Conservation (phyloP, 2,797 vertebrate genomes). For the Lepus townsendii region DNA sequence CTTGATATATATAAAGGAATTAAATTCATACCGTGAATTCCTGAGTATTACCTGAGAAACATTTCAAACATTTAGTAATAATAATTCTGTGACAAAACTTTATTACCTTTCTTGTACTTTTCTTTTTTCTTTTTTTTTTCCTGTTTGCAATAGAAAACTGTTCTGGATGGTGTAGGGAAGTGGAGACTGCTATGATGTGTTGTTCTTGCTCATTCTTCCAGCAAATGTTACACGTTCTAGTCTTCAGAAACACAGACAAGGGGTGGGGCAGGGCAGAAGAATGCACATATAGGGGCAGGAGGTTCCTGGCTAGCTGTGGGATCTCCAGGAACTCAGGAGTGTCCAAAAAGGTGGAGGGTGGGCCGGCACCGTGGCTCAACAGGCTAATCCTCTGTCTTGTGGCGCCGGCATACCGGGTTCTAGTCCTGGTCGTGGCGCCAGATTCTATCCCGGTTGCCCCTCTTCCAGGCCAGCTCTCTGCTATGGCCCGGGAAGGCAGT, state of each 20-base stretch:
- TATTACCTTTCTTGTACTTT: neutral
- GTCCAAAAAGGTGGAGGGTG: no score
- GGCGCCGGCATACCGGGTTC: no score
- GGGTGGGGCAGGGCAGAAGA: no score
- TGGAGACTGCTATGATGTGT: neutral
- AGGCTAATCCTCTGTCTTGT: no score
- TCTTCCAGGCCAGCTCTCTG: no score
- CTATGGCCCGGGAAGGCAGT: no score
- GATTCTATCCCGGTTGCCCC: no score
- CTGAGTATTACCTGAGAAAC: neutral
- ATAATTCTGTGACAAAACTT: neutral
- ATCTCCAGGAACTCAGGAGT: no score
- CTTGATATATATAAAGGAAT: neutral
- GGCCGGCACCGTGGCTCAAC: no score
- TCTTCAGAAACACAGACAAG: neutral
- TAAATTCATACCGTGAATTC: neutral
- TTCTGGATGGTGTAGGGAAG: neutral
- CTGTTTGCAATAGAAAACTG: neutral
- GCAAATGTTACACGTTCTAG: constrained; percentile 25
- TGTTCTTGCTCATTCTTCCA: constrained; percentile 4
- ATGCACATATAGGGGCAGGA: no score
- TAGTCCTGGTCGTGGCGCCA: no score
- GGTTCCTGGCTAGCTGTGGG: no score
- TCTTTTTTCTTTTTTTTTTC: neutral
- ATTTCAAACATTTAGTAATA: constrained; percentile 47